Conservation (phyloP, 2,888 invertebrate genomes). For the Ceriagrion tenellum region DNA sequence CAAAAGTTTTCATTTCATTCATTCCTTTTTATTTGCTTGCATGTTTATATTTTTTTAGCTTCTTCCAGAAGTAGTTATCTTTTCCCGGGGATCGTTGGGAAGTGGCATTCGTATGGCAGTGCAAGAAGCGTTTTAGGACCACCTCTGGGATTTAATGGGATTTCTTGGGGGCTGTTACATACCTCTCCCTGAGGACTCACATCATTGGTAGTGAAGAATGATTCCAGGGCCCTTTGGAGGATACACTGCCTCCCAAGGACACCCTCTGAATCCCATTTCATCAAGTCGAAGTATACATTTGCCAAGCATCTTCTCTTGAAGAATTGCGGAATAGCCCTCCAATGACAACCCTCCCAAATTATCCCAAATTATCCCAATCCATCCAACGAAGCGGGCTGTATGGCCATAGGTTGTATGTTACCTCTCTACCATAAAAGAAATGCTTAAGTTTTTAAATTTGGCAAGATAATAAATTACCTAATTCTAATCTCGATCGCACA, state of each 20-base stretch:
- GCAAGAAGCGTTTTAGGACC: conserved; percentile 24
- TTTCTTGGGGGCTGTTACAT: conserved; percentile 34
- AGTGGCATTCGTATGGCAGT: conserved; percentile 9
- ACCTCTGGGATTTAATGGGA: conserved; percentile 39
- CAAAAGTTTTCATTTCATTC: conserved; percentile 22
- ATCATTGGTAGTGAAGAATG: conserved; percentile 37
- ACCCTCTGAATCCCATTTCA: not conserved
- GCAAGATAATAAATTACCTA: too few species aligned
- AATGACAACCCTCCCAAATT: not conserved
- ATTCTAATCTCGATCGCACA: too few species aligned
- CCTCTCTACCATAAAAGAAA: not conserved
- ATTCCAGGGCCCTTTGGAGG: conserved; percentile 29
- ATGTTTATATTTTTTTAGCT: not conserved
- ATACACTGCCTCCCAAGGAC: not conserved
- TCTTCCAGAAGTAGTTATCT: conserved; percentile 39
- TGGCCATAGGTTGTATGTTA: not conserved
- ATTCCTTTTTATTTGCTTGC: not conserved
- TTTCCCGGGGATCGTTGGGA: conserved; percentile 15
- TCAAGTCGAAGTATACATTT: not conserved
- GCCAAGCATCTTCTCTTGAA: not conserved
- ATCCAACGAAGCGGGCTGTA: not conserved
- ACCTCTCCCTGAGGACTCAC: conserved; percentile 8
- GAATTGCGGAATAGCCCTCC: conserved; percentile 2
- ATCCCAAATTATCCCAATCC: conserved; percentile 5
- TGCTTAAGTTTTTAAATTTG: not conserved